phyloP scores from a whole-genome alignment of 1,140 invertebrate species.

The Eueides isabella region DNA sequence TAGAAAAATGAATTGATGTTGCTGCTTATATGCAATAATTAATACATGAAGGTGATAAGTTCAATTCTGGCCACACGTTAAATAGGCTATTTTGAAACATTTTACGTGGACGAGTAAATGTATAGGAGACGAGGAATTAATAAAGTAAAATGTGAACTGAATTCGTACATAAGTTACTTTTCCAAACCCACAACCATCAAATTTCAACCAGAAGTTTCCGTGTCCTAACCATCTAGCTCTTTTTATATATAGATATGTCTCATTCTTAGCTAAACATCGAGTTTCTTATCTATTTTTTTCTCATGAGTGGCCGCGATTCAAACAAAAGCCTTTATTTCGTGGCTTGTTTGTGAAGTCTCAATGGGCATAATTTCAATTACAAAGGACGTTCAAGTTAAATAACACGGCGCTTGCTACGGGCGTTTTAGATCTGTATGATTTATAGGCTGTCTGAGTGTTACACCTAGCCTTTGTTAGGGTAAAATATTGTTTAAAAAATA shows the following conservation, averaged over 20 bases:
- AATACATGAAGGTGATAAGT: neutral
- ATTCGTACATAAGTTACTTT: too few relatives aligned
- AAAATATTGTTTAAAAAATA: too few relatives aligned
- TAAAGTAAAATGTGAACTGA: too few relatives aligned
- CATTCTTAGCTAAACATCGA: neutral
- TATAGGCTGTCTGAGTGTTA: conserved; percentile 17
- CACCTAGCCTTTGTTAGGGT: too few relatives aligned
- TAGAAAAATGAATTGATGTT: neutral
- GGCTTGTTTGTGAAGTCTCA: conserved; percentile 38
- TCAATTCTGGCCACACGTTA: neutral
- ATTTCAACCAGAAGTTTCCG: neutral
- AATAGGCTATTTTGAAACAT: too few relatives aligned
- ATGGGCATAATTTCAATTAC: conserved; percentile 41
- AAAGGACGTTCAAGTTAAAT: conserved; percentile 38
- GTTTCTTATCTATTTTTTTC: conserved; percentile 28
- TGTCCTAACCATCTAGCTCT: too few relatives aligned
- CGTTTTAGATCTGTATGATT: conserved; percentile 37
- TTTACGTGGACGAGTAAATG: too few relatives aligned
- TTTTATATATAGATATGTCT: neutral
- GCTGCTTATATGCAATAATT: too few relatives aligned
- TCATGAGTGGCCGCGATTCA: conserved; percentile 26
- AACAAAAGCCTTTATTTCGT: conserved; percentile 37
- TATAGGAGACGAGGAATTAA: too few relatives aligned
- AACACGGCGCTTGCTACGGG: conserved; percentile 32
- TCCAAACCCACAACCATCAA: too few relatives aligned